Evolutionary conservation across 2,797 vertebrate genomes (phyloP).

Genomic region (Sebastes minor): DNA sequence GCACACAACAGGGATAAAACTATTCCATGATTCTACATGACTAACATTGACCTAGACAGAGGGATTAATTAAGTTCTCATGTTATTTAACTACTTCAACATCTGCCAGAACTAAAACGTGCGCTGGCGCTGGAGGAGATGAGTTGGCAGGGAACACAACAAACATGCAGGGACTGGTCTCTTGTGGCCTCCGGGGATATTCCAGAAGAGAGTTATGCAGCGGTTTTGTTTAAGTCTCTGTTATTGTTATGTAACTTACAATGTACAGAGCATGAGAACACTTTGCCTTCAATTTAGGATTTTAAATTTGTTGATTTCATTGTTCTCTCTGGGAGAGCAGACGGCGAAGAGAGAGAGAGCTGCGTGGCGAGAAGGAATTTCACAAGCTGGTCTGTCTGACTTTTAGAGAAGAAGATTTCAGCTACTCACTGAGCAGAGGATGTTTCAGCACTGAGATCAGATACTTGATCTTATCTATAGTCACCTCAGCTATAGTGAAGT

Average conservation of each 20-base stretch:
- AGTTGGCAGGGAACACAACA: not conserved
- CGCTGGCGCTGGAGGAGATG: not conserved
- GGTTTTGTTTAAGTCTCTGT: not conserved
- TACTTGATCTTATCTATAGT: not conserved
- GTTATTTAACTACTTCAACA: not conserved
- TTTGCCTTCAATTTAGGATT: not conserved
- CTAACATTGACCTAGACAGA: slow-evolving; percentile 10
- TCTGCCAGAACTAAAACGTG: not conserved
- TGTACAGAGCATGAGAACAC: not conserved
- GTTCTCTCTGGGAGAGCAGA: not conserved
- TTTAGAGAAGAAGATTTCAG: not conserved
- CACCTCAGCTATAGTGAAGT: not conserved
- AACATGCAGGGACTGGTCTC: slow-evolving; percentile 9
- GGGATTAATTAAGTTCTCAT: slow-evolving; percentile 12
- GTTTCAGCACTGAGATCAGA: not conserved
- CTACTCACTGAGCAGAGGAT: not conserved
- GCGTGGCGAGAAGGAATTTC: slow-evolving; percentile 9
- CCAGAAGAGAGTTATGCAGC: slow-evolving; percentile 30
- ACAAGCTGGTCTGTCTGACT: slow-evolving; percentile 16
- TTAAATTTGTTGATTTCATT: not conserved
- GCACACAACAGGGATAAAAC: slow-evolving; percentile 32
- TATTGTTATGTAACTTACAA: slow-evolving; percentile 33
- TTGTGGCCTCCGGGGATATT: slow-evolving; percentile 6
- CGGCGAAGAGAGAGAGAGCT: not conserved
- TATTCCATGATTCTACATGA: slow-evolving; percentile 23